These are phyloP conservation scores for Chinchilla lanigera DNA, from an alignment of 2,113 vertebrate genomes.

Conservation along the genomic window DNA sequence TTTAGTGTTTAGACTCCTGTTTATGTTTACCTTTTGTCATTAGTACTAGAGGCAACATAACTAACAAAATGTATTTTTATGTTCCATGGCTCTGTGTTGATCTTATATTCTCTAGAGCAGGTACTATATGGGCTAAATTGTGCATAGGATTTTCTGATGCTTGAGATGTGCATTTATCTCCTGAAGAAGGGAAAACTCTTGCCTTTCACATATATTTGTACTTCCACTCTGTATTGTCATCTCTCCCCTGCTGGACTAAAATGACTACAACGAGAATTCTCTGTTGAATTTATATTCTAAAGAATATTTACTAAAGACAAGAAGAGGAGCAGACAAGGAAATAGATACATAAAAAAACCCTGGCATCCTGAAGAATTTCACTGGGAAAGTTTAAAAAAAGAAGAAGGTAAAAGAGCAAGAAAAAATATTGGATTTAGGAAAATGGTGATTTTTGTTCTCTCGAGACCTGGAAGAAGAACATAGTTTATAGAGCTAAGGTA, in stretches of 20 bases:
- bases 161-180: background rate
- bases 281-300: background rate
- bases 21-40: background rate
- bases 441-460: constrained; percentile 13
- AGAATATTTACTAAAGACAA: background rate
- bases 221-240: constrained; percentile 1
- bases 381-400: background rate
- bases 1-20: background rate
- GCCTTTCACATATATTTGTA: background rate
- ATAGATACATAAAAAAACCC: background rate
- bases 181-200: background rate
- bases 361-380: background rate
- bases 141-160: background rate
- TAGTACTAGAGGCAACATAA: background rate
- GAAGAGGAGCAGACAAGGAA: background rate
- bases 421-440: background rate
- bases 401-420: background rate
- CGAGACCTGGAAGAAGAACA: constrained; percentile 3
- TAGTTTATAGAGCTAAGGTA: background rate
- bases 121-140: background rate
- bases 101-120: background rate
- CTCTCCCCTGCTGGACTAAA: background rate
- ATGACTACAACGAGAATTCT: background rate
- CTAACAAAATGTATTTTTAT: constrained; percentile 7
- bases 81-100: background rate